Evolutionary conservation across 2,888 invertebrate genomes (phyloP).

Genomic region (Scaptomyza reducta): DNA sequence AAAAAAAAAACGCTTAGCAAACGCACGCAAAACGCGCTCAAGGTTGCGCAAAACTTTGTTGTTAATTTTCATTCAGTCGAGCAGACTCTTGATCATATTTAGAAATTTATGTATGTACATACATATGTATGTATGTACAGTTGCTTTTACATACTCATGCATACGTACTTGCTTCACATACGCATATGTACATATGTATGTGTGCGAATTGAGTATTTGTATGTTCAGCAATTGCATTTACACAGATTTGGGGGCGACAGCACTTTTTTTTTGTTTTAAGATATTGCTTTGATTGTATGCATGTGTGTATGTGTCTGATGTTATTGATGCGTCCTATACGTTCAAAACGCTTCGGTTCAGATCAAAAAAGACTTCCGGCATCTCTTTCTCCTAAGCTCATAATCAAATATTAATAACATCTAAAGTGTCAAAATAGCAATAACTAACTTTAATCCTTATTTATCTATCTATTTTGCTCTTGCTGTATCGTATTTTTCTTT

Average conservation of each 20-base stretch:
- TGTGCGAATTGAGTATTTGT: background rate
- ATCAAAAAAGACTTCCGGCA: background rate
- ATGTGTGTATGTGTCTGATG: background rate
- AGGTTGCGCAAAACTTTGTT: constrained; percentile 42
- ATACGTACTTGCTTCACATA: too few species aligned
- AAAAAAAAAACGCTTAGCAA: constrained; percentile 21
- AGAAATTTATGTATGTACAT: background rate
- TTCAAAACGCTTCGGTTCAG: background rate
- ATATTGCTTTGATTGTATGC: background rate
- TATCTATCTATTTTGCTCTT: too few species aligned
- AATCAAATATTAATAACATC: background rate
- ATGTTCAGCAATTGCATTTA: background rate
- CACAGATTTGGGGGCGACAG: background rate
- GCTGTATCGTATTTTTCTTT: background rate
- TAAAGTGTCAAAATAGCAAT: background rate
- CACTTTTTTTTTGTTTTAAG: background rate
- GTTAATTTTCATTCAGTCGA: constrained; percentile 42
- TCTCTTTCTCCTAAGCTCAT: background rate
- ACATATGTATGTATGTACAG: background rate
- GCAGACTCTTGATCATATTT: constrained; percentile 7
- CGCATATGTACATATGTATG: background rate
- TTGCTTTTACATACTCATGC: too few species aligned
- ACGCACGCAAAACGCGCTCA: constrained; percentile 37
- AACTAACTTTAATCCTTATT: too few species aligned
- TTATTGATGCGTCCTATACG: background rate